Base-by-base conservation (phyloP, 1,140 invertebrate genomes). In the Heterodera schachtii region DNA sequence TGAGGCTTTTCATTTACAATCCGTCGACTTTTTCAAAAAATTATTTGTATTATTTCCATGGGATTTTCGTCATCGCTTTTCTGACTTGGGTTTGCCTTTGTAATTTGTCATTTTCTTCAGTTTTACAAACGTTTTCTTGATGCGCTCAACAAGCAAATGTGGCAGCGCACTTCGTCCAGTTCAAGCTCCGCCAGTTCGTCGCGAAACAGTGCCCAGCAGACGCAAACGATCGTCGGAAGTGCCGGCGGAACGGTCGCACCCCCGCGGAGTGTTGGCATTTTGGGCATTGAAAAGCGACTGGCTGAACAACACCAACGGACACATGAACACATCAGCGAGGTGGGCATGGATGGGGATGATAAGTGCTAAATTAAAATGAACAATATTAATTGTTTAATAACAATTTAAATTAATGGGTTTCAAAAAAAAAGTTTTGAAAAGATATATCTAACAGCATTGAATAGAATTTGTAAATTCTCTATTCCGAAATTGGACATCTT, bases 221-320 rank as follows among this genome's bases (percentile, higher is more conserved):
- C 47, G 69, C 21, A 73, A 43, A 13, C 57, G 67, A 49, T 78
- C 41, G 83, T 31, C 52, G 43, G 64, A 19, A 57, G 44, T 16
- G 21, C 57, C 31, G 21, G 60, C 2, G 67, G 67, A 41, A 60
- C 83, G 13, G 66, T 85, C 2, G 49, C 31, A 69, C 67, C 77
- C 60, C 64, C 73, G 79, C 73, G 81, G 43, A 78, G 75, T 84
- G 94, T 93, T 73, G 97, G 97, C 73, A 98, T 98, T 87, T 94
- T 95, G 77, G 96, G 96, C 13, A 98, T 98, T 88, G 96, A 99
- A 91, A 93, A 95, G 87, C 94, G 94, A 86, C 92, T 98, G 74
- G 93, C 96, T 90, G 94, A 95, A 87, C 94, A 95, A 88, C 94
- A 96, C 66, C 94, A 94, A 90, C 94, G 93, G 43, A 96, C 95